Base-by-base conservation (phyloP, 2,888 invertebrate genomes). In the Theristus sp. region DNA sequence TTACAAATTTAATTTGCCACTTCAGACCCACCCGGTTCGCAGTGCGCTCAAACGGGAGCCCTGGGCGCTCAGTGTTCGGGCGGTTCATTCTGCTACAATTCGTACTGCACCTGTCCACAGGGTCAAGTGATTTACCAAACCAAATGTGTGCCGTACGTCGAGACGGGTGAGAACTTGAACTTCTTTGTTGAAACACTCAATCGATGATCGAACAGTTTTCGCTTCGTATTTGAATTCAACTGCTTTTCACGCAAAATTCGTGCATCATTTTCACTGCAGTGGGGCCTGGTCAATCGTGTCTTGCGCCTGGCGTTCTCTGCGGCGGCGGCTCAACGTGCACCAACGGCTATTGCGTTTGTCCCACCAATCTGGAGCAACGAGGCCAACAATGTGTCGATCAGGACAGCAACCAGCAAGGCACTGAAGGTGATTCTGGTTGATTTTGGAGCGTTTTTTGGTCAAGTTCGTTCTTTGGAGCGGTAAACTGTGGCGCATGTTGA, bases 301-400 rank as follows among this genome's bases (percentile, higher is more conserved):
- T 22, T 29, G 47, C 30, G 3, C 30, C 38, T 26, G 59, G 58
- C 46, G 28, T 61, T 26, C 56, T 57, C 17, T 71, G 71, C 61
- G 63, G 65, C 3, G 67, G 68, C 20, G 66, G 65, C 13, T 63
- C 69, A 1, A 55, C 59, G 1, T 71, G 71, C 62, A 56, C 58
- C 20, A 60, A 62, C n/a, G 68, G 68, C 30, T 54, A 61, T 24
- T 71, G 71, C 55, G 56, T 63, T 20, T 71, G 71, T 53, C 65
- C 54, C 26, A 3, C 22, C 27, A 3, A 26, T 6, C 54, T 27
- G 54, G 54, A 17, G 54, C 17, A 27, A 13, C 3, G 22, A 10
- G 17, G 10, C 27, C 6, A 2, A 54, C 26, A 54, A 27, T 54
- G 54, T 17, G 28, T 54, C 17, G 27, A 27, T 13, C 54, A 25